Conservation (phyloP, 2,113 vertebrate species). For the Tinamus guttatus region DNA sequence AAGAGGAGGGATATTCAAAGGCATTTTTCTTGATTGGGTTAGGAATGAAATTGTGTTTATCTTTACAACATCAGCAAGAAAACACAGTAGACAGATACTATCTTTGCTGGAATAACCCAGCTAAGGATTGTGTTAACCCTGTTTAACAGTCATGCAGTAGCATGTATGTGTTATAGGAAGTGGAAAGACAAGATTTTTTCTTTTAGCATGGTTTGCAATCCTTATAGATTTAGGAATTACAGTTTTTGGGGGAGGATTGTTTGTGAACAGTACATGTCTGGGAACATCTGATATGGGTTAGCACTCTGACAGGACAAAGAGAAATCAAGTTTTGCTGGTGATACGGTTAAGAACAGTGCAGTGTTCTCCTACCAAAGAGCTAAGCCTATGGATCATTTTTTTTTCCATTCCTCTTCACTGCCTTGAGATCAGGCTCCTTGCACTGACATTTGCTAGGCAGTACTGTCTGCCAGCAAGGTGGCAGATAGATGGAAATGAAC, state of each 20-base stretch:
- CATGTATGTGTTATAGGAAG: neutral
- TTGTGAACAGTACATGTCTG: neutral
- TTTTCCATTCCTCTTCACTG: neutral
- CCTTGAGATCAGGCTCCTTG: neutral
- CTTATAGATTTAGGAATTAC: neutral
- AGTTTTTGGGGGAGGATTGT: neutral
- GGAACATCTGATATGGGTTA: neutral
- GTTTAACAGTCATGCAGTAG: neutral
- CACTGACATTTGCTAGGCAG: neutral
- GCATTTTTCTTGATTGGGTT: neutral
- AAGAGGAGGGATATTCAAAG: neutral
- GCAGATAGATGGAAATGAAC: neutral
- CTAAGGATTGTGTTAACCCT: neutral
- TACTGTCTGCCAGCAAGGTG: neutral
- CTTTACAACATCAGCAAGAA: rapidly evolving
- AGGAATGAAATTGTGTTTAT: neutral
- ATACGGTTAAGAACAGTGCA: neutral
- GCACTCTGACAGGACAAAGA: neutral
- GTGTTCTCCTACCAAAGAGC: neutral
- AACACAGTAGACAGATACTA: neutral
- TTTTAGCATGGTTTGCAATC: rapidly evolving
- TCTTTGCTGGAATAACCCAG: neutral
- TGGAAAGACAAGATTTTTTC: neutral
- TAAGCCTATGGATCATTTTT: neutral
- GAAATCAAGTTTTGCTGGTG: neutral